Evolutionary conservation across 2,113 vertebrate species (phyloP).

Genomic region (Xyrauchen texanus): DNA sequence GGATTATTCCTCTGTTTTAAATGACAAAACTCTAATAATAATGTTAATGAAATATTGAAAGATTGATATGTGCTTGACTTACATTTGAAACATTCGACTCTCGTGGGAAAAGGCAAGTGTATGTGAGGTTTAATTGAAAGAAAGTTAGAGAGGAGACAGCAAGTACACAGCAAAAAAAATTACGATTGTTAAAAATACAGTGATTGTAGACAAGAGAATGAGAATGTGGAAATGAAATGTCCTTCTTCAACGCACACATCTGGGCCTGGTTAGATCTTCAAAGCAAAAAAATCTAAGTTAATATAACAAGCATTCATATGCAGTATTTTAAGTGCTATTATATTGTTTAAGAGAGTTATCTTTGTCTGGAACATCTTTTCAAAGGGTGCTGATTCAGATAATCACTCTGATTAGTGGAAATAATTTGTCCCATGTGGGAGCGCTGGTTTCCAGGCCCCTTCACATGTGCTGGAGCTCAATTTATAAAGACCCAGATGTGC

Average conservation of each 20-base stretch:
- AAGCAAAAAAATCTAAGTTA: slow-evolving; percentile 34
- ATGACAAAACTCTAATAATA: not conserved
- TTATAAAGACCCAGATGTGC: slow-evolving; percentile 48
- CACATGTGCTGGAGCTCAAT: slow-evolving; percentile 36
- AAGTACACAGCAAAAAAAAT: slow-evolving; percentile 4
- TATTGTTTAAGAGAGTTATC: not conserved
- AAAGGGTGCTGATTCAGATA: slow-evolving; percentile 52
- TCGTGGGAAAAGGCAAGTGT: slow-evolving; percentile 26
- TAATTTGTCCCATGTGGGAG: slow-evolving; percentile 55
- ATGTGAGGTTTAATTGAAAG: slow-evolving; percentile 15
- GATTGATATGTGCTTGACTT: not conserved
- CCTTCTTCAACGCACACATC: slow-evolving; percentile 29
- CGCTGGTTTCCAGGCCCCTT: slow-evolving; percentile 35
- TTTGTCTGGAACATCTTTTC: slow-evolving; percentile 40
- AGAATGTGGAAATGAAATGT: slow-evolving; percentile 8
- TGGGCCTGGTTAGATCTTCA: slow-evolving; percentile 31
- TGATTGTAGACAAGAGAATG: slow-evolving; percentile 41
- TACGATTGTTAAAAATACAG: slow-evolving; percentile 9
- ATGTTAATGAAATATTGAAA: not conserved
- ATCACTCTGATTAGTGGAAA: slow-evolving; percentile 54
- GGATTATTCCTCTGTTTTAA: not conserved
- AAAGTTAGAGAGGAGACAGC: not conserved
- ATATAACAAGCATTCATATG: slow-evolving; percentile 8
- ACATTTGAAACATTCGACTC: not conserved
- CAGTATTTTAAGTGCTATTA: slow-evolving; percentile 16